These are phyloP conservation scores for Protula sp. DNA, from an alignment of 2,888 invertebrate species.

Conservation along the genomic window DNA sequence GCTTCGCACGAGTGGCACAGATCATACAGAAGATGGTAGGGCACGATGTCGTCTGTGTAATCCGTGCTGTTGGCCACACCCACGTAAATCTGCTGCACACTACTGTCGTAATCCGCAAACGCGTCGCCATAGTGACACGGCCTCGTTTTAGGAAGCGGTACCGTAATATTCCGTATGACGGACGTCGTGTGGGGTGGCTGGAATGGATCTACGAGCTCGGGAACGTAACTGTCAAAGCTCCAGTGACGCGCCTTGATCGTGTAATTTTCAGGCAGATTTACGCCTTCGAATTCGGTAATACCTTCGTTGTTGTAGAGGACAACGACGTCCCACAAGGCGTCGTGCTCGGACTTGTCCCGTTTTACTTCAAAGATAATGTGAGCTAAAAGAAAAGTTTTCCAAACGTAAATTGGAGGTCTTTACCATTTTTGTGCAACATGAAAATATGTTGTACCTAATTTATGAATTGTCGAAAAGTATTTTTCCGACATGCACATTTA, in stretches of 20 bases:
- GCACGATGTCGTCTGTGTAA: constrained; percentile 2
- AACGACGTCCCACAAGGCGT: neutral
- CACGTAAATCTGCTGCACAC: neutral
- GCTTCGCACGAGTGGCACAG: constrained; percentile 2
- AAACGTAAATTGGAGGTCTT: no score
- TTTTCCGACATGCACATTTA: no score
- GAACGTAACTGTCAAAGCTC: neutral
- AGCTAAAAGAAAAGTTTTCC: no score
- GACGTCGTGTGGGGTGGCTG: neutral
- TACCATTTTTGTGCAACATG: no score
- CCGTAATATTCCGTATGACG: neutral
- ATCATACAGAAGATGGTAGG: constrained; percentile 10
- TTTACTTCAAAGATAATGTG: neutral
- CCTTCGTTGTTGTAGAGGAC: neutral
- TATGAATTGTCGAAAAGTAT: no score
- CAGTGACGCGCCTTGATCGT: neutral
- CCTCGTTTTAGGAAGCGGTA: neutral
- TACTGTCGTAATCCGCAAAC: neutral
- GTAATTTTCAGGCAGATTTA: neutral
- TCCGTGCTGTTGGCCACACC: neutral
- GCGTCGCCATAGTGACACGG: neutral
- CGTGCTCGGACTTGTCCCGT: neutral
- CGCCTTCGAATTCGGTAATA: neutral
- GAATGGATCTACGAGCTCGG: neutral
- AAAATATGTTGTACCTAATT: no score